A percentile compares a stretch with the other conserved stretches of the same genome.
Conservation (phyloP, 1,140 invertebrate genomes). For the Neodiprion fabricii region DNA sequence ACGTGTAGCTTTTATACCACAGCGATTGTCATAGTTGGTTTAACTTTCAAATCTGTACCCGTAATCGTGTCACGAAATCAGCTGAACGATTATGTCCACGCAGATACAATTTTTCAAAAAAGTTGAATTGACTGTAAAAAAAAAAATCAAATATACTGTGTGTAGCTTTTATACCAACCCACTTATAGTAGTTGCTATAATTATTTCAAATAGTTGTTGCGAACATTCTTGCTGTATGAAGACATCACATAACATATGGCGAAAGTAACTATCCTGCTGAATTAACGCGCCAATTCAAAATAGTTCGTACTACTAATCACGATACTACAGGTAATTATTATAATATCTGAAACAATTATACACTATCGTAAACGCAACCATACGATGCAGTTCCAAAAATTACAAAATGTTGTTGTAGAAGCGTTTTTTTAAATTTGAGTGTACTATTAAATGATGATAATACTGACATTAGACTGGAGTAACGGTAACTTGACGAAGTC, state of each 20-base stretch:
- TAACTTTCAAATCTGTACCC: neutral
- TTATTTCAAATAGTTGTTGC: no score
- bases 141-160: neutral
- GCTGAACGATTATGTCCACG: neutral
- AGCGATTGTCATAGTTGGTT: neutral
- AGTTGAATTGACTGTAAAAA: neutral
- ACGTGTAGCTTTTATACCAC: neutral
- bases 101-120: neutral
- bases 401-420: neutral
- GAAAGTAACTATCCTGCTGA: no score
- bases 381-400: neutral
- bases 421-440: neutral
- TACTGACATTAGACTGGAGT: neutral
- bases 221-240: no score
- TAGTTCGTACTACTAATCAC: neutral
- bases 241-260: no score
- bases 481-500: neutral
- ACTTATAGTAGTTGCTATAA: no score
- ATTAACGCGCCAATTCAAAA: neutral
- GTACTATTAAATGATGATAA: neutral
- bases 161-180: neutral
- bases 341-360: neutral
- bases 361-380: neutral
- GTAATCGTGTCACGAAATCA: neutral
- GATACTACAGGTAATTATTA: neutral